Conservation (phyloP, 2,113 vertebrate species). For the Boulengeromyrus knoepffleri region DNA sequence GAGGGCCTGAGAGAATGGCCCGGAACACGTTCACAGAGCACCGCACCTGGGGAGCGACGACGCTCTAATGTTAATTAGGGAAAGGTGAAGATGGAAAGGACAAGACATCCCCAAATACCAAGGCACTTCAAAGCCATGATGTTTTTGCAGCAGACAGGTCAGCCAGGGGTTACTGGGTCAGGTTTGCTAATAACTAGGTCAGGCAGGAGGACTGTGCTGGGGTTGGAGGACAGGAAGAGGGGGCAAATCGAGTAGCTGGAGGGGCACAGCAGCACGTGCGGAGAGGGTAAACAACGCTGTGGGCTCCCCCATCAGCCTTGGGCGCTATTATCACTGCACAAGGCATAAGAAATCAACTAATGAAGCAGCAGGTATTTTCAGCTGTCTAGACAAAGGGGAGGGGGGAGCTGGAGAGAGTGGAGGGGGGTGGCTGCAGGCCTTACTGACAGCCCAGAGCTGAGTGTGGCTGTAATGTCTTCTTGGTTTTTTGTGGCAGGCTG, state of each 20-base stretch:
- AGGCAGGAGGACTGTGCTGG: constrained; percentile 24
- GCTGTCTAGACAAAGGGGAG: constrained; percentile 23
- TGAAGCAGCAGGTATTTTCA: constrained; percentile 33
- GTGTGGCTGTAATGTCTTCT: constrained; percentile 8
- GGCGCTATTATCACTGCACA: constrained; percentile 24
- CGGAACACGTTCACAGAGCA: neutral
- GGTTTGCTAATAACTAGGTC: constrained; percentile 45
- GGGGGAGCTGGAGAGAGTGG: constrained; percentile 1
- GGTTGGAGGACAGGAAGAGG: constrained; percentile 11
- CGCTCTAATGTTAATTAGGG: constrained; percentile 15
- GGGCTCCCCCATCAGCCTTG: constrained; percentile 12
- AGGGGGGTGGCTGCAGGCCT: neutral
- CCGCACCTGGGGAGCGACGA: constrained; percentile 18
- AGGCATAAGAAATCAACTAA: constrained; percentile 26
- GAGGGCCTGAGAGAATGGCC: neutral
- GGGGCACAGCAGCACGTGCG: constrained; percentile 9
- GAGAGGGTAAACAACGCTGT: constrained; percentile 24
- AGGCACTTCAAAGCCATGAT: constrained; percentile 49
- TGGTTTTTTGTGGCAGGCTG: constrained; percentile 12
- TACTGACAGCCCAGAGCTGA: neutral
- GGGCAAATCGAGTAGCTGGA: neutral
- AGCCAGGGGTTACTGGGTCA: constrained; percentile 57
- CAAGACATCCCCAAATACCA: constrained; percentile 24
- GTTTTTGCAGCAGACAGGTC: constrained; percentile 51
- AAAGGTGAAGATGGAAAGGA: neutral